Evolutionary conservation across 2,888 invertebrate species (phyloP).

Genomic region (Graphium colonna): DNA sequence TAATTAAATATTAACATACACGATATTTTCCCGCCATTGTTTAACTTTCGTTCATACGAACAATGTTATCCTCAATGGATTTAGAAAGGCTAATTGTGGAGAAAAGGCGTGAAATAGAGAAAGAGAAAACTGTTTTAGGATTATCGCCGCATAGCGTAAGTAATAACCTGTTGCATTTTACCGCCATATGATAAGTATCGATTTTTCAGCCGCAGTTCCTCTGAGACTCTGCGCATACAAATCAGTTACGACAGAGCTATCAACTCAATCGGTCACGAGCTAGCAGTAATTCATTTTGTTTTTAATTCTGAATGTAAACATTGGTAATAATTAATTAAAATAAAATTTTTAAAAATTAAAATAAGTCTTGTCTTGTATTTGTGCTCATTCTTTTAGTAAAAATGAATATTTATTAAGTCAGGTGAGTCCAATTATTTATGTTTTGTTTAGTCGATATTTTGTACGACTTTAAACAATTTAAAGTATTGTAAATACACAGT

Average conservation of each 20-base stretch:
- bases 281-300: constrained; percentile 8
- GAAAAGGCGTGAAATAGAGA: constrained; percentile 69
- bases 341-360: too few species aligned
- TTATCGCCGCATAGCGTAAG: constrained; percentile 40
- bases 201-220: constrained; percentile 42
- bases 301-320: too few species aligned
- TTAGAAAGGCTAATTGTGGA: constrained; percentile 68
- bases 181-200: constrained; percentile 41
- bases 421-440: too few species aligned
- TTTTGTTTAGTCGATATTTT: too few species aligned
- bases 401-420: too few species aligned
- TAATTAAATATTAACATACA: not conserved
- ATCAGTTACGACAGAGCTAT: constrained; percentile 8
- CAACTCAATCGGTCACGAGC: constrained; percentile 2
- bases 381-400: too few species aligned
- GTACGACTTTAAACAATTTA: too few species aligned
- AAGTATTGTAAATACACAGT: too few species aligned
- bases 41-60: constrained; percentile 37
- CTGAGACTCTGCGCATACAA: constrained; percentile 4
- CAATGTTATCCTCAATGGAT: constrained; percentile 63
- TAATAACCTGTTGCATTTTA: constrained; percentile 29
- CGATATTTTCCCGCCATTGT: constrained; percentile 41
- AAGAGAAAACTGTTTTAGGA: constrained; percentile 62
- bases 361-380: too few species aligned
- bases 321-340: too few species aligned